Evolutionary conservation across 2,888 invertebrate species (phyloP).

Genomic region (Eilema depressum): DNA sequence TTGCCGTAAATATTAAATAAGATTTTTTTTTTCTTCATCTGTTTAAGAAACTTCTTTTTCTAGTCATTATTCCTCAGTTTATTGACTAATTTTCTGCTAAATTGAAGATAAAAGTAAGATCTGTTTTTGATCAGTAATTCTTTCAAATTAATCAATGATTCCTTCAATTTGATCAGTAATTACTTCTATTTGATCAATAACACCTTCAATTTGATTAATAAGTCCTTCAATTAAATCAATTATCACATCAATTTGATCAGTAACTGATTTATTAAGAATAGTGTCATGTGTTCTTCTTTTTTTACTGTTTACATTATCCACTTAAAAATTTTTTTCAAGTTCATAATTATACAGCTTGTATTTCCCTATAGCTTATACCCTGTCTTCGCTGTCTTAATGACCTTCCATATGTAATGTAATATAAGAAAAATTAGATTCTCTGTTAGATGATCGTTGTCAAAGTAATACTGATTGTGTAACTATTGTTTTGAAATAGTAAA

Average conservation of each 20-base stretch:
- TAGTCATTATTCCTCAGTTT: slow-evolving; percentile 75
- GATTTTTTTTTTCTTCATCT: slow-evolving; percentile 65
- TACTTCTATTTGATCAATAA: neutral
- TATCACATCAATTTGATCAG: neutral
- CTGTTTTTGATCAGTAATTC: neutral
- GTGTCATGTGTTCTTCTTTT: neutral
- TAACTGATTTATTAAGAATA: neutral
- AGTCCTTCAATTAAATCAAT: too few relatives aligned
- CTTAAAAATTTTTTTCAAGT: slow-evolving; percentile 35
- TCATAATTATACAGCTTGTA: slow-evolving; percentile 33
- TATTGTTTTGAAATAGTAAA: slow-evolving; percentile 65
- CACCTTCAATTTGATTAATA: neutral
- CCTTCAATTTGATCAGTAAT: neutral
- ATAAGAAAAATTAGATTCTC: slow-evolving; percentile 66
- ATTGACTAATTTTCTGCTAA: slow-evolving; percentile 56
- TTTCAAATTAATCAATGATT: too few relatives aligned
- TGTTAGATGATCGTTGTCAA: slow-evolving; percentile 75
- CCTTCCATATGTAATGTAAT: slow-evolving; percentile 55
- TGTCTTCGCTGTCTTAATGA: slow-evolving; percentile 48
- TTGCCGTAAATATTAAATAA: slow-evolving; percentile 51
- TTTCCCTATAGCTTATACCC: slow-evolving; percentile 38
- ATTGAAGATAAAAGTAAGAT: neutral
- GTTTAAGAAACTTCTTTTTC: slow-evolving; percentile 68
- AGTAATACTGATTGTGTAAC: slow-evolving; percentile 67
- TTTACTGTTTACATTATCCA: neutral